These are phyloP conservation scores for Drosophila sp. DNA, from an alignment of 1,140 invertebrate species.

Conservation along the genomic window DNA sequence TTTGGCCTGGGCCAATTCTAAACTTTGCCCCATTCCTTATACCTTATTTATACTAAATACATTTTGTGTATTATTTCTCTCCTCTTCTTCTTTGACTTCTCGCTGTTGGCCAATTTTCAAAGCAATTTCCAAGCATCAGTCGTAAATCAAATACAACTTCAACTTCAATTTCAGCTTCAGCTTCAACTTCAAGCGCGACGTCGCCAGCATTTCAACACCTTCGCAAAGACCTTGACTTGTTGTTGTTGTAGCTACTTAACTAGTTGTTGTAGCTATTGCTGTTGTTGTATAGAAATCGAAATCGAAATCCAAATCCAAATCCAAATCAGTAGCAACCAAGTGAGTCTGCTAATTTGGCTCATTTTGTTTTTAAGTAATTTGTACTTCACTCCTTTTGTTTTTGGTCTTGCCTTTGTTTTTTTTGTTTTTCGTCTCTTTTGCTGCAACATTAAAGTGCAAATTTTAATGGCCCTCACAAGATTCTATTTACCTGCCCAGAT, in stretches of 20 bases:
- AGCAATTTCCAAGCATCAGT: slow-evolving; percentile 76
- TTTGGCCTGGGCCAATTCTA: slow-evolving; percentile 67
- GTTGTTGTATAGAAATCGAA: slow-evolving; percentile 62
- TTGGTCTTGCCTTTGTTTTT: slow-evolving; percentile 6
- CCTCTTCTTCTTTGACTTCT: too few species aligned
- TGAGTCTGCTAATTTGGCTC: slow-evolving; percentile 80
- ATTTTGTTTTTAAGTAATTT: slow-evolving; percentile 81
- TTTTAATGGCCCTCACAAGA: slow-evolving; percentile 71
- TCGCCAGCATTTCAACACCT: slow-evolving; percentile 80
- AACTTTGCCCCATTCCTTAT: slow-evolving; percentile 64
- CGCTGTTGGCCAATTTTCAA: slow-evolving; percentile 71
- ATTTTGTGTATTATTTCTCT: too few species aligned
- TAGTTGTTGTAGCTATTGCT: slow-evolving; percentile 14
- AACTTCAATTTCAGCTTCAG: slow-evolving; percentile 41
- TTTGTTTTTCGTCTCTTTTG: slow-evolving; percentile 9
- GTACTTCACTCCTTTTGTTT: slow-evolving; percentile 56
- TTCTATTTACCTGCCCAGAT: slow-evolving; percentile 59
- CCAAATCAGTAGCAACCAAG: slow-evolving; percentile 76
- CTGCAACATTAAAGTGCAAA: slow-evolving; percentile 79
- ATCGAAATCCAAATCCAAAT: slow-evolving; percentile 64
- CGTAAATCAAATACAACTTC: slow-evolving; percentile 75
- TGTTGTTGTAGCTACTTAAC: slow-evolving; percentile 17
- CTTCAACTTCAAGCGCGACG: slow-evolving; percentile 39
- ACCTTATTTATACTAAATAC: slow-evolving; percentile 10
- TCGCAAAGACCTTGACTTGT: slow-evolving; percentile 76